These are phyloP conservation scores for Zosterops pallidus DNA, from an alignment of 2,113 vertebrate species.

Conservation along the genomic window DNA sequence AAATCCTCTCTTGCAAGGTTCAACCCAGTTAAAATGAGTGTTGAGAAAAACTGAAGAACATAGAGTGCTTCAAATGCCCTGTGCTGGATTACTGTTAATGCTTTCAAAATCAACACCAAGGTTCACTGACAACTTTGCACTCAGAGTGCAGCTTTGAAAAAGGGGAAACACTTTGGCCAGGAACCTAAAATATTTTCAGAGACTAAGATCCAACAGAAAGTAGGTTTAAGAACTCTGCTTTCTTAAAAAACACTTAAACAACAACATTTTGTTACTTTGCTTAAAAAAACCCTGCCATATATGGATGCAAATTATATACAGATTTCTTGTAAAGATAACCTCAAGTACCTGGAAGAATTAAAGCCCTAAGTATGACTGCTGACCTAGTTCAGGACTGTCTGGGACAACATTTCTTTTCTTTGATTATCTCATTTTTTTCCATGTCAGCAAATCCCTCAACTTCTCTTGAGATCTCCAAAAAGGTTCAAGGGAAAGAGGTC, in stretches of 20 bases:
- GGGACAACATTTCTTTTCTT: neutral
- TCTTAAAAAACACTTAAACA: neutral
- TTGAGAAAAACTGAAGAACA: neutral
- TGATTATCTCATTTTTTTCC: neutral
- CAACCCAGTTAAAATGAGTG: neutral
- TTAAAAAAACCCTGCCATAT: neutral
- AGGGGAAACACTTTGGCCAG: neutral
- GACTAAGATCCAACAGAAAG: neutral
- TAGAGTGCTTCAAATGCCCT: neutral
- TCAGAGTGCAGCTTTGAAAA: neutral
- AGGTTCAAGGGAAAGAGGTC: neutral
- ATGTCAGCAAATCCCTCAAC: neutral
- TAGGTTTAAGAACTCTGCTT: slow-evolving; percentile 1
- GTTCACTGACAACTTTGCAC: neutral
- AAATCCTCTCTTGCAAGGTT: neutral
- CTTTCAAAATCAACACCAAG: slow-evolving; percentile 5
- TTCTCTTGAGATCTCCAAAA: neutral
- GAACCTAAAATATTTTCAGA: slow-evolving; percentile 16
- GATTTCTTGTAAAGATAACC: neutral
- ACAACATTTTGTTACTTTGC: neutral
- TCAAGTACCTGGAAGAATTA: neutral
- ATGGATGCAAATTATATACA: neutral
- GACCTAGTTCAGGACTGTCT: neutral
- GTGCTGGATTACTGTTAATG: neutral
- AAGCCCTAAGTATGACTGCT: neutral